These are phyloP conservation scores for Egretta garzetta DNA, from an alignment of 2,113 vertebrate genomes.

Conservation along the genomic window DNA sequence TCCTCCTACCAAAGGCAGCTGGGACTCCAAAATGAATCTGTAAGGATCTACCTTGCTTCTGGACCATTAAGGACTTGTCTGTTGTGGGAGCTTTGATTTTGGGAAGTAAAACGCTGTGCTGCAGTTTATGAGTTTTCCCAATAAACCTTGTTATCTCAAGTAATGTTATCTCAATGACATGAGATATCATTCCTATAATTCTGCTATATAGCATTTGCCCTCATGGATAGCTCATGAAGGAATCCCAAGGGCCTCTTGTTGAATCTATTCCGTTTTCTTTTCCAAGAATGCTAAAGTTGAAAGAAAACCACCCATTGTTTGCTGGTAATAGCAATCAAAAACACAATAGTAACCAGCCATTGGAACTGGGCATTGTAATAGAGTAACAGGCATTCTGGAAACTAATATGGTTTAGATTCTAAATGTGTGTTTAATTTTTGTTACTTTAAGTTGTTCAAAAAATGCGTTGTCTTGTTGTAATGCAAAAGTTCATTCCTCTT, in stretches of 20 bases:
- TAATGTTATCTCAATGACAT: background rate
- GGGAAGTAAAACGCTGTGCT: background rate
- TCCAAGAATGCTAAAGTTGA: background rate
- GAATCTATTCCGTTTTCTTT: background rate
- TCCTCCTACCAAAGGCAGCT: background rate
- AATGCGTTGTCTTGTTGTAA: background rate
- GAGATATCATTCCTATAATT: background rate
- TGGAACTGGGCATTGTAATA: background rate
- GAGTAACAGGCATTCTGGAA: background rate
- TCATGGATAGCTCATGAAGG: background rate
- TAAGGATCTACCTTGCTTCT: background rate
- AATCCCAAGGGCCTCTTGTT: background rate
- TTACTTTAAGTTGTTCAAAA: constrained; percentile 1
- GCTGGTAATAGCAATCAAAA: constrained; percentile 35
- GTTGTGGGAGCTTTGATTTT: background rate
- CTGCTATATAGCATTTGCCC: background rate
- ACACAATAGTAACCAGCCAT: constrained; percentile 37
- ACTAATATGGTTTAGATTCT: constrained; percentile 1
- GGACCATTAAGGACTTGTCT: background rate
- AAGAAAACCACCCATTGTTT: background rate
- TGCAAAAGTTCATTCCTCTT: constrained; percentile 61
- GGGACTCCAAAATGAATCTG: background rate
- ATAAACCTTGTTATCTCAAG: background rate
- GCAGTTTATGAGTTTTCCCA: background rate
- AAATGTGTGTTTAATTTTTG: constrained; percentile 3